These are phyloP conservation scores for Drosophila recens DNA, from an alignment of 2,888 invertebrate genomes.

Conservation along the genomic window DNA sequence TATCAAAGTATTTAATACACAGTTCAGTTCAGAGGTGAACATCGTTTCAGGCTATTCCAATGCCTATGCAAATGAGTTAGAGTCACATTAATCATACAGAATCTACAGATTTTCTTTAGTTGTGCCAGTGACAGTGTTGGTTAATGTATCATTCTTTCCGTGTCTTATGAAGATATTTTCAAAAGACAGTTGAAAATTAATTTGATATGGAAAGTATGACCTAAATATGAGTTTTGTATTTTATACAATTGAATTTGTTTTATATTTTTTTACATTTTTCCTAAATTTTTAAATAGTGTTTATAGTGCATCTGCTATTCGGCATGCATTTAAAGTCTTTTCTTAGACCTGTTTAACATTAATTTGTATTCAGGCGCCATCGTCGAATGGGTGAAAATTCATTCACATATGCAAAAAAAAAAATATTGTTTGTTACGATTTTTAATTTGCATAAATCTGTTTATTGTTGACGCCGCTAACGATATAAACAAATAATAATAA, in stretches of 20 bases:
- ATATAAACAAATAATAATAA: conserved; percentile 43
- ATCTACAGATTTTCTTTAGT: not conserved
- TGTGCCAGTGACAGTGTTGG: conserved; percentile 1
- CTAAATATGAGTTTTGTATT: too few species aligned
- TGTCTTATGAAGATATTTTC: not conserved
- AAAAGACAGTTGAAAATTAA: too few species aligned
- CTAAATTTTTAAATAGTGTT: too few species aligned
- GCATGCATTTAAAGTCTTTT: not conserved
- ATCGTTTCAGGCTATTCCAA: conserved; percentile 10
- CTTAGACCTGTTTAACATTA: conserved; percentile 21
- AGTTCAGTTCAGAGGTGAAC: conserved; percentile 40
- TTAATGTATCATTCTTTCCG: not conserved
- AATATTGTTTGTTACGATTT: conserved; percentile 38
- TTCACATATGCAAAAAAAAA: conserved; percentile 46
- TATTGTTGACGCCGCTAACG: conserved; percentile 44
- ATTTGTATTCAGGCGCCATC: conserved; percentile 60
- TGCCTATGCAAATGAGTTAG: conserved; percentile 43
- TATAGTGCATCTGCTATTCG: conserved; percentile 17
- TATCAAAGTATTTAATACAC: conserved; percentile 46
- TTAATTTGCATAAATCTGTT: conserved; percentile 59
- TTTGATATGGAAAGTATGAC: too few species aligned
- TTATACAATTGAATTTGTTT: too few species aligned
- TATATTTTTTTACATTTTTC: too few species aligned
- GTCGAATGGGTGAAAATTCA: conserved; percentile 42
- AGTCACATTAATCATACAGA: conserved; percentile 48